Evolutionary conservation across 2,113 vertebrate species (phyloP).

Genomic region (Boleophthalmus pectinirostris): DNA sequence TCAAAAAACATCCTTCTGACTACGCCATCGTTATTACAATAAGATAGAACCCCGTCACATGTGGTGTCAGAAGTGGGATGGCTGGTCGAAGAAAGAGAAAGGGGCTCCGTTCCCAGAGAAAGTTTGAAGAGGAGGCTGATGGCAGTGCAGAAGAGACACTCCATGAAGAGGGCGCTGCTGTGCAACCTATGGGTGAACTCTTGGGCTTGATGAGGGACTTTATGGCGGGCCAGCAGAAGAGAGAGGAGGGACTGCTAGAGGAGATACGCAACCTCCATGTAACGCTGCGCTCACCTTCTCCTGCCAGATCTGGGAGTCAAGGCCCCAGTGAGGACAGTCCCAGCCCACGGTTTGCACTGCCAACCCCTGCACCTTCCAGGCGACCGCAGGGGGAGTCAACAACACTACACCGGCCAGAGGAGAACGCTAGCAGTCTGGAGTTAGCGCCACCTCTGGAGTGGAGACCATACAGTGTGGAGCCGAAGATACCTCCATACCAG

Average conservation of each 20-base stretch:
- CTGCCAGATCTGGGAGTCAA: too few relatives aligned
- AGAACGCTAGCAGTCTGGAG: background rate
- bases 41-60: background rate
- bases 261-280: background rate
- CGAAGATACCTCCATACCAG: background rate
- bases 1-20: background rate
- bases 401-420: background rate
- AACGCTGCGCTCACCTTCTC: background rate
- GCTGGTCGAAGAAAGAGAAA: background rate
- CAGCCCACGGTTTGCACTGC: background rate
- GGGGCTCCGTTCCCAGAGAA: too few relatives aligned
- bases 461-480: background rate
- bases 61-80: background rate
- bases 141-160: too few relatives aligned
- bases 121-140: background rate
- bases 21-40: background rate
- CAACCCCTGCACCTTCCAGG: background rate
- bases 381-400: background rate
- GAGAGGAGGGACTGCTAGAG: background rate
- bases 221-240: background rate
- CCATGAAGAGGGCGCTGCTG: too few relatives aligned
- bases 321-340: too few relatives aligned
- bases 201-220: background rate
- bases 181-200: background rate
- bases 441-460: background rate